Conservation (phyloP, 2,797 vertebrate species). For the Hephaestus fuliginosus region DNA sequence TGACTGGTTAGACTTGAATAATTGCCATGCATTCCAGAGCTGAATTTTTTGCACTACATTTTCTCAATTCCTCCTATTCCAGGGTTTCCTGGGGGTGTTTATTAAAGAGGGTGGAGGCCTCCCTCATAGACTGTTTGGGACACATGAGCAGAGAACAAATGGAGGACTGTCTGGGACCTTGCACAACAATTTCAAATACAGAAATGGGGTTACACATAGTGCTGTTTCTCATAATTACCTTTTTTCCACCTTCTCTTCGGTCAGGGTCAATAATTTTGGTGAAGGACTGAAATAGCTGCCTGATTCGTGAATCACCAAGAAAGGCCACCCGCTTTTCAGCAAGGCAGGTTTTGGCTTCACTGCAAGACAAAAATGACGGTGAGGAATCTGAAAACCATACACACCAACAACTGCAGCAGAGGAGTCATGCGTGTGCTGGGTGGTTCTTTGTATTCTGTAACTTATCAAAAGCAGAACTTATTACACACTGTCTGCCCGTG, state of each 20-base stretch:
- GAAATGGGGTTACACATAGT: background rate
- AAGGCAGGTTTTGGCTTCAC: conserved; percentile 96
- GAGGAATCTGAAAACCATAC: conserved; percentile 7
- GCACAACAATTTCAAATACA: background rate
- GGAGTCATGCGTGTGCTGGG: conserved; percentile 12
- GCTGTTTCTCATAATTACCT: conserved; percentile 84
- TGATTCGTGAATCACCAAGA: conserved; percentile 96
- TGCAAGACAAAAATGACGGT: conserved; percentile 76
- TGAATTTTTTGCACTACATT: background rate
- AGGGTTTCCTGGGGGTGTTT: background rate
- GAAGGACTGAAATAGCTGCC: conserved; percentile 96
- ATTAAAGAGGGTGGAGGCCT: background rate
- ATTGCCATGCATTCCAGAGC: background rate
- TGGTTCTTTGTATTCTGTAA: background rate
- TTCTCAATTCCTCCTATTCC: background rate
- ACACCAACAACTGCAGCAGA: conserved; percentile 3
- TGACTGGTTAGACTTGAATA: conserved; percentile 15
- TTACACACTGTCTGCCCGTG: conserved; percentile 1
- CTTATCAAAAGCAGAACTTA: conserved; percentile 10
- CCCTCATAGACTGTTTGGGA: background rate
- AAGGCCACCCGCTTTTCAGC: conserved; percentile 91
- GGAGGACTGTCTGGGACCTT: background rate
- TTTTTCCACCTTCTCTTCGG: conserved; percentile 91
- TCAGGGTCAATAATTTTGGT: conserved; percentile 92
- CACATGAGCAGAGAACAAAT: background rate